Base-by-base conservation (phyloP, 92 coral and sea anemone species). In the Porites rus region DNA sequence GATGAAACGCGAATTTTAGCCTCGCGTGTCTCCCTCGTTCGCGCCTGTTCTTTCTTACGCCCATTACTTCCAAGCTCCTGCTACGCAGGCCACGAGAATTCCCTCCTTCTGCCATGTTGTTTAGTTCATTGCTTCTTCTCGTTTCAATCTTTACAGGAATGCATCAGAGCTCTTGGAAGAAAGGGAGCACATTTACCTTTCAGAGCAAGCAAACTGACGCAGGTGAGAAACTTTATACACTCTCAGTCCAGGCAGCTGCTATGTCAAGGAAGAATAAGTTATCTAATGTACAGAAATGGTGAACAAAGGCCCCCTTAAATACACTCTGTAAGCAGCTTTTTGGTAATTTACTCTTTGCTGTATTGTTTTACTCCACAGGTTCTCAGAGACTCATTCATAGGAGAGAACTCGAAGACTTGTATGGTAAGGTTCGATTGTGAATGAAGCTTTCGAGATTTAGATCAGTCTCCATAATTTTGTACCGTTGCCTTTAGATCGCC, bases 151-250 rank as follows among this genome's bases (percentile, higher is more conserved):
- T 51, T 7, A n/a, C 56, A 96, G 99, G 99, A 97, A 75, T 97
- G 99, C 62, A 97, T 97, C 78, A 88, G 99, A 53, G 99, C 99
- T 10, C 91, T 97, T 25, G 99, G 99, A 14, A 90, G 96, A 82
- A 97, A 97, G 56, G 99, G 99, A 16, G 99, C 97, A 22, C 99
- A 97, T 84, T 89, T 97, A 28, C 99, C 99, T 3, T 97, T 97
- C 52, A 89, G 99, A 90, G 99, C 99, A 8, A 97, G 99, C 76
- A 97, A 97, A 83, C 94, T 97, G 64, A 97, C 99, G 1, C 99
- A 97, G 97, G 99, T 97, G 86, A 72, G 19, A 54, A 14, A 22
- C 22, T 6, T 17, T 6, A 38, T 38, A 38, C 46, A 18, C 56
- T 60, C 25, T 51, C n/a, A n/a, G n/a, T 38, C 46, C 46, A 38